These are phyloP conservation scores for Sarcophaga bullata DNA, from an alignment of 1,140 invertebrate species.

Conservation along the genomic window DNA sequence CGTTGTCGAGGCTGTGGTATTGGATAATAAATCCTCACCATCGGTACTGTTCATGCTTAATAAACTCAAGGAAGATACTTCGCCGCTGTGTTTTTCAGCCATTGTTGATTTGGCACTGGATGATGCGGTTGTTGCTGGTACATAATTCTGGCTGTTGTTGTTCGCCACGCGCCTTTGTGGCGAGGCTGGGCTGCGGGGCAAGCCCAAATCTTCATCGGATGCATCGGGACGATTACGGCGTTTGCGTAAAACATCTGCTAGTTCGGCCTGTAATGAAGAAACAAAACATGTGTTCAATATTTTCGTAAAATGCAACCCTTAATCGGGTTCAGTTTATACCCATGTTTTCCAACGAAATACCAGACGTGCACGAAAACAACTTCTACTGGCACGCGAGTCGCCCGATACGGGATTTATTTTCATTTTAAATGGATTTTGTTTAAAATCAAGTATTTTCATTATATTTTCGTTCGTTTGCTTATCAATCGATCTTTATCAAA, in stretches of 20 bases:
- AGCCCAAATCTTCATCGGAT: constrained; percentile 63
- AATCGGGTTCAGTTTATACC: constrained; percentile 48
- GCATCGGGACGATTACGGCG: constrained; percentile 62
- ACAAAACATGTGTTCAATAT: not conserved
- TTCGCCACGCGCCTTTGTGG: constrained; percentile 52
- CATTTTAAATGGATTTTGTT: constrained; percentile 64
- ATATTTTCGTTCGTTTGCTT: not conserved
- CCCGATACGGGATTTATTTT: constrained; percentile 52
- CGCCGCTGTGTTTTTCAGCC: constrained; percentile 45
- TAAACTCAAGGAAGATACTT: constrained; percentile 60
- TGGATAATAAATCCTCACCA: constrained; percentile 48
- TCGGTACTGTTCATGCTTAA: constrained; percentile 60
- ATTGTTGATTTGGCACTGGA: constrained; percentile 41
- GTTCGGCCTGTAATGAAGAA: constrained; percentile 56
- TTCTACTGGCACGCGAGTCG: constrained; percentile 57
- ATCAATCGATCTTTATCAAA: too few species aligned
- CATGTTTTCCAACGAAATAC: constrained; percentile 65
- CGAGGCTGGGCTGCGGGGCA: constrained; percentile 62
- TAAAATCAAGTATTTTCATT: constrained; percentile 61
- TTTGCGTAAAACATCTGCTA: constrained; percentile 64
- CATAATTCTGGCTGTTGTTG: not conserved
- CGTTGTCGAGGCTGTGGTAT: constrained; percentile 20
- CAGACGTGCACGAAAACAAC: constrained; percentile 59
- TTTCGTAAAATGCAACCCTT: not conserved
- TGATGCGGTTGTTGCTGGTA: constrained; percentile 33